Evolutionary conservation across 2,888 invertebrate species (phyloP).

Genomic region (Phyllotreta striolata): DNA sequence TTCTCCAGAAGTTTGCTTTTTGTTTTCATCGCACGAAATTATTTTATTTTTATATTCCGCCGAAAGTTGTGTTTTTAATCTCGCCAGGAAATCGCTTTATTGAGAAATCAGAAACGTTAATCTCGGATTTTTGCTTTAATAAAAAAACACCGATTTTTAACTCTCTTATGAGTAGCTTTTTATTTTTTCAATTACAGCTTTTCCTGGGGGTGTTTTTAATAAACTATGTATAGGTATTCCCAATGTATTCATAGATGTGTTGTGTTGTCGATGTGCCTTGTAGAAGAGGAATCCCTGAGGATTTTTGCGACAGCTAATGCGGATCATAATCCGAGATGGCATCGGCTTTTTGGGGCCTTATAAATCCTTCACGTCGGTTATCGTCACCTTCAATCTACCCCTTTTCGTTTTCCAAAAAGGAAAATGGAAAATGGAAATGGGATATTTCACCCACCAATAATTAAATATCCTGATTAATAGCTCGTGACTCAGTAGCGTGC

Average conservation of each 20-base stretch:
- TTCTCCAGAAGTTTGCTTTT: slow-evolving; percentile 17
- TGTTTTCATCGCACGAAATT: no score
- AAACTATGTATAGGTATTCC: no score
- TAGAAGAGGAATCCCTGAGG: slow-evolving; percentile 13
- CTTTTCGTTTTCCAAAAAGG: slow-evolving; percentile 39
- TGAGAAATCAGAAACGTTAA: no score
- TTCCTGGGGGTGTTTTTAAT: no score
- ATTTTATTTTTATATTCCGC: no score
- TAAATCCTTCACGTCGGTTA: slow-evolving; percentile 44
- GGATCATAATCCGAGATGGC: slow-evolving; percentile 18
- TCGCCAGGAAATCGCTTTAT: no score
- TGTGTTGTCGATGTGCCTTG: background rate
- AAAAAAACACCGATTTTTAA: no score
- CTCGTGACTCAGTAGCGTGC: slow-evolving; percentile 39
- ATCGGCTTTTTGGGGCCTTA: slow-evolving; percentile 29
- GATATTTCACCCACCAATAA: slow-evolving; percentile 56
- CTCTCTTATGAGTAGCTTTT: no score
- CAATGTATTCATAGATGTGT: background rate
- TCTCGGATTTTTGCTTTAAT: no score
- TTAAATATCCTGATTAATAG: slow-evolving; percentile 56
- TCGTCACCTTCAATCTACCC: slow-evolving; percentile 48
- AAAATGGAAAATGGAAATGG: slow-evolving; percentile 49
- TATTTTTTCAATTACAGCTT: no score
- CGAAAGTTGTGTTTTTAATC: no score
- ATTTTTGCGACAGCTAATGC: slow-evolving; percentile 21